These are phyloP conservation scores for Triplophysa bombifrons DNA, from an alignment of 2,797 vertebrate species.

Conservation along the genomic window DNA sequence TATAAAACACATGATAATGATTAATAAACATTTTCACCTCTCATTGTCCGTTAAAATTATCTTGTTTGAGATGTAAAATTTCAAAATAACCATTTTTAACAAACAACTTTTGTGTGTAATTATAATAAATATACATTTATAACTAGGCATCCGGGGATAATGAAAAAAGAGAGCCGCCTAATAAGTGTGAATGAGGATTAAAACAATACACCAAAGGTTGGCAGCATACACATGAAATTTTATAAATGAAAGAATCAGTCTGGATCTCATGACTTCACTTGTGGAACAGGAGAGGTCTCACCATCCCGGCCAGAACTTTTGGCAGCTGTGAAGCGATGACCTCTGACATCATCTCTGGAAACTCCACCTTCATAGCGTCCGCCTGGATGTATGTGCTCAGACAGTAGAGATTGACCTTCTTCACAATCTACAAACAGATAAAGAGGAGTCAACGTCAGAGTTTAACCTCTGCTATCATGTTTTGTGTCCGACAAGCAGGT, in stretches of 20 bases:
- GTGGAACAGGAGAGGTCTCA: constrained; percentile 96
- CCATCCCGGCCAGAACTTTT: constrained; percentile 97
- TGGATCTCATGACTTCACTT: constrained; percentile 79
- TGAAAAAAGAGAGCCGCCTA: neutral
- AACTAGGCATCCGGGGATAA: neutral
- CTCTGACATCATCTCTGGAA: constrained; percentile 99
- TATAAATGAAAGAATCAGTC: neutral
- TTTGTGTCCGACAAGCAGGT: neutral
- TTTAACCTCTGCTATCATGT: constrained; percentile 1
- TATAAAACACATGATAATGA: neutral
- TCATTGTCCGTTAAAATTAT: neutral
- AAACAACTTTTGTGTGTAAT: neutral
- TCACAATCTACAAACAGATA: constrained; percentile 85
- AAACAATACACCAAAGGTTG: neutral
- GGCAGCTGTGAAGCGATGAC: constrained; percentile 96
- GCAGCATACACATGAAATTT: neutral
- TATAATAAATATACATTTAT: constrained; percentile 1
- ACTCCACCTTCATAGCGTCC: constrained; percentile 92
- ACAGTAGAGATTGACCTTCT: constrained; percentile 94
- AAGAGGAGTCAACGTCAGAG: constrained; percentile 54
- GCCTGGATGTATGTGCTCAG: constrained; percentile 97
- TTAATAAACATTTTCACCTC: neutral
- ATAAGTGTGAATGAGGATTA: neutral
- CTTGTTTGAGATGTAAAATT: neutral
- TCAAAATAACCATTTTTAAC: neutral